Percentiles rank a stretch among this genome's conserved stretches.
These are phyloP conservation scores for Strongylocentrotus purpuratus DNA, from an alignment of 35 echinoderm and acorn worm species.

Conservation along the genomic window DNA sequence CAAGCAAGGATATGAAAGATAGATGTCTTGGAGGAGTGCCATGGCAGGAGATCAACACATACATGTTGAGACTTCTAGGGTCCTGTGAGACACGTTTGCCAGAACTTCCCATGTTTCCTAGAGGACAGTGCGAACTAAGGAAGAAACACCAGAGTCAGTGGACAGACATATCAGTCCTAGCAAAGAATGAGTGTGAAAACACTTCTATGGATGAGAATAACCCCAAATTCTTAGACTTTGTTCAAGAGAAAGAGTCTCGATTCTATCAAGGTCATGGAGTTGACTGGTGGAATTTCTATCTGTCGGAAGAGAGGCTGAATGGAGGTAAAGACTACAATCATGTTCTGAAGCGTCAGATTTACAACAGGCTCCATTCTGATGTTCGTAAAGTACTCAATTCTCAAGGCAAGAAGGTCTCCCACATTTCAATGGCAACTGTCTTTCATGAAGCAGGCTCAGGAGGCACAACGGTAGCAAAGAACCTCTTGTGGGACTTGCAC, in stretches of 20 bases:
- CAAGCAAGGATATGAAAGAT: no score
- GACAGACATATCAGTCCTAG: slow-evolving; percentile 62
- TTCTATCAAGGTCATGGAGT: slow-evolving; percentile 60
- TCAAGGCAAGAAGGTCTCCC: neutral
- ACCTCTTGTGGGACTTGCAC: slow-evolving; percentile 66
- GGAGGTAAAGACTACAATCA: slow-evolving; percentile 36
- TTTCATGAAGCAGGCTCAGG: slow-evolving; percentile 65
- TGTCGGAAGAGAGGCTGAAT: slow-evolving; percentile 6
- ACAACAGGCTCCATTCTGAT: neutral
- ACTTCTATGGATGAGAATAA: slow-evolving; percentile 56
- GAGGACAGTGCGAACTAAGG: neutral
- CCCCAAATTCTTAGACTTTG: neutral
- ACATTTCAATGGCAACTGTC: slow-evolving; percentile 48
- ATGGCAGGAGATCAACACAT: slow-evolving; percentile 43
- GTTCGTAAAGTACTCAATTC: neutral
- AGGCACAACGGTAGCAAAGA: slow-evolving; percentile 60
- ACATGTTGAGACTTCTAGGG: slow-evolving; percentile 45
- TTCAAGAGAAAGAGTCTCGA: slow-evolving; percentile 26
- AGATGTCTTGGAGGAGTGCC: neutral
- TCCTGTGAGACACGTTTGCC: neutral
- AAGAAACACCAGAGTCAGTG: slow-evolving; percentile 50
- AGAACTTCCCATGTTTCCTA: slow-evolving; percentile 18
- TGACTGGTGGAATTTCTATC: slow-evolving; percentile 66
- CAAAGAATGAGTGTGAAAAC: slow-evolving; percentile 71
- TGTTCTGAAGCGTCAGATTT: slow-evolving; percentile 27